Conservation (phyloP, 2,888 invertebrate species). For the Leucania comma region DNA sequence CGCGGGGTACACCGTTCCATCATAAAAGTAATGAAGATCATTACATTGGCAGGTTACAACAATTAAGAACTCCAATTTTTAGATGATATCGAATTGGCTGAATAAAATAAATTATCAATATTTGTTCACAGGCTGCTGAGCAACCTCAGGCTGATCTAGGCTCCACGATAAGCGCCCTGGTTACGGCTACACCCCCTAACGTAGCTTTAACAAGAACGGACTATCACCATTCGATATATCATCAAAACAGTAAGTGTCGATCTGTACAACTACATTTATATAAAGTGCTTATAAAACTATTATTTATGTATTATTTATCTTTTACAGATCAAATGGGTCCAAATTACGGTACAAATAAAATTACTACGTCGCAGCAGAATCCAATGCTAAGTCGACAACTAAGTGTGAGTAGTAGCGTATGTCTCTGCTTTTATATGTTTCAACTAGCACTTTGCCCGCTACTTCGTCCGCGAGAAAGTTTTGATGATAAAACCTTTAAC, state of each 20-base stretch:
- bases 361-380: constrained; percentile 95
- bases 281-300: background rate
- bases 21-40: background rate
- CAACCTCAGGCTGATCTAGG: constrained; percentile 92
- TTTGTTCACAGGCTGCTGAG: constrained; percentile 89
- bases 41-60: too few species aligned
- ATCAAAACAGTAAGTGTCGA: constrained; percentile 78
- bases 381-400: constrained; percentile 97
- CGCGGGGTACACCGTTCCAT: background rate
- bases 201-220: constrained; percentile 95
- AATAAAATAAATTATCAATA: background rate
- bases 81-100: background rate
- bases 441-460: too few species aligned
- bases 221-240: constrained; percentile 85
- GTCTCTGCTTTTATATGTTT: background rate
- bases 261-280: background rate
- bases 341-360: constrained; percentile 89
- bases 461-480: too few species aligned
- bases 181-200: constrained; percentile 97
- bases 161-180: constrained; percentile 95
- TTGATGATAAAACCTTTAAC: too few species aligned
- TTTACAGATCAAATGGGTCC: constrained; percentile 87
- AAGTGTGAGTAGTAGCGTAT: constrained; percentile 90
- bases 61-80: too few species aligned
- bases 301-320: constrained; percentile 8